Base-by-base conservation (phyloP, 2,888 invertebrate genomes). In the Ormyrus pomaceus region DNA sequence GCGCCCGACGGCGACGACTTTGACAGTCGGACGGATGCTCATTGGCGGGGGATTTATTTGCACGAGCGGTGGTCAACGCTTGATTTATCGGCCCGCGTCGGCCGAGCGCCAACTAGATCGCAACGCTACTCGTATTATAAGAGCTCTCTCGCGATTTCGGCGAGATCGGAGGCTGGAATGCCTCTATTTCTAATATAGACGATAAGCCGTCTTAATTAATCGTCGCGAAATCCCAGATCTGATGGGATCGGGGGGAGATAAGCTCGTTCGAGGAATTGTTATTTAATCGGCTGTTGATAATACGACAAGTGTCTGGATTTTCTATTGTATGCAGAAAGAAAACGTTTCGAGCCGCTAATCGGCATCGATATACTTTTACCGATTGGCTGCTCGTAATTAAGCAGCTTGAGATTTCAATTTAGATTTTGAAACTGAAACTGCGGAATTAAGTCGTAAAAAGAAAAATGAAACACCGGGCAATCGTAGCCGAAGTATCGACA, bases 81-180 rank as follows among this genome's bases (percentile, higher is more conserved):
- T 61, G 69, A 70, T 53, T 73, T 62, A 62, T 73, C n/a, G 74
- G 46, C 9, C 46, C 56, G 46, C 9, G 10, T n/a, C 51, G 69
- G 69, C 53, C n/a, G 11, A 9, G 10, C 9, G 74, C 74, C 74
- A 74, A 74, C 56, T 74, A 65, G 74, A 74, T 65, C 74, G 46
- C 50, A 7, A 10, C 11, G 46, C 34, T 0, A 34, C 4, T 2
- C 5, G 8, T 53, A 9, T 53, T 53, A 53, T 0, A n/a, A n/a
- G 5, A 56, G n/a, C 56, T 56, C 10, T 53, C 53, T 0, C 10
- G 10, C 10, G 13, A 56, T 4, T 5, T 53, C 53, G 8, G 3
- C 11, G 53, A 5, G 3, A 10, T 53, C 11, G 11, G 53, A 5
- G 9, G 13, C n/a, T 56, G n/a, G 56, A 56, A n/a, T 56, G 34